These are phyloP conservation scores for Coecobrya sp. DNA, from an alignment of 2,888 invertebrate species.

Conservation along the genomic window DNA sequence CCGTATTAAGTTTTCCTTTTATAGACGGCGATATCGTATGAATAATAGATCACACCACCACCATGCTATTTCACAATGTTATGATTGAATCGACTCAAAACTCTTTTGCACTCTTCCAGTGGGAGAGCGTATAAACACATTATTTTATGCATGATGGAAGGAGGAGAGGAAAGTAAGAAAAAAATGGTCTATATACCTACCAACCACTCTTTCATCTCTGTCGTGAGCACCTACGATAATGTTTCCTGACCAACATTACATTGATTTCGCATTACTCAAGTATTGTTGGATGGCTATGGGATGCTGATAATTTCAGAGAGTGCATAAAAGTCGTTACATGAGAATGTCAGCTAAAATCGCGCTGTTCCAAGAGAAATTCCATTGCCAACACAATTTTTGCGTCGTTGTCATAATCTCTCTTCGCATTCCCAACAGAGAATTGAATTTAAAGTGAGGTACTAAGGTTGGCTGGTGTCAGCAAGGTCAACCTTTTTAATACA, in stretches of 20 bases:
- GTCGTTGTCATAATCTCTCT: too few species aligned
- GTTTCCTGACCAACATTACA: conserved; percentile 6
- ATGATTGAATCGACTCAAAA: neutral
- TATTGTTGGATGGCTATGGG: neutral
- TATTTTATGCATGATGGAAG: neutral
- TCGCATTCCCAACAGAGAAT: neutral
- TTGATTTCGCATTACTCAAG: neutral
- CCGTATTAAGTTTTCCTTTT: neutral
- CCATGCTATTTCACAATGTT: neutral
- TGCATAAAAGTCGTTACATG: neutral
- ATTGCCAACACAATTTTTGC: too few species aligned
- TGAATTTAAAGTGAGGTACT: neutral
- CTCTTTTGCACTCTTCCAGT: neutral
- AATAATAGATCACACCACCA: conserved; percentile 18
- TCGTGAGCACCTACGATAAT: neutral
- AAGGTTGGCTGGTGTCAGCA: neutral
- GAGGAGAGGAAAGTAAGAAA: neutral
- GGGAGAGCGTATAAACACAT: neutral
- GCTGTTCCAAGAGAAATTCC: too few species aligned
- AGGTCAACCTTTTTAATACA: neutral
- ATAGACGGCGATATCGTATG: conserved; percentile 3
- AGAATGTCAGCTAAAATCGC: too few species aligned
- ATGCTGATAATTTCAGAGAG: neutral
- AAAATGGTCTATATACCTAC: neutral
- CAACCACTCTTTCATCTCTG: neutral